A percentile compares a stretch with the other conserved stretches of the same genome.
Conservation (phyloP, 2,888 invertebrate species). For the Venustoraphidia nigricollis region DNA sequence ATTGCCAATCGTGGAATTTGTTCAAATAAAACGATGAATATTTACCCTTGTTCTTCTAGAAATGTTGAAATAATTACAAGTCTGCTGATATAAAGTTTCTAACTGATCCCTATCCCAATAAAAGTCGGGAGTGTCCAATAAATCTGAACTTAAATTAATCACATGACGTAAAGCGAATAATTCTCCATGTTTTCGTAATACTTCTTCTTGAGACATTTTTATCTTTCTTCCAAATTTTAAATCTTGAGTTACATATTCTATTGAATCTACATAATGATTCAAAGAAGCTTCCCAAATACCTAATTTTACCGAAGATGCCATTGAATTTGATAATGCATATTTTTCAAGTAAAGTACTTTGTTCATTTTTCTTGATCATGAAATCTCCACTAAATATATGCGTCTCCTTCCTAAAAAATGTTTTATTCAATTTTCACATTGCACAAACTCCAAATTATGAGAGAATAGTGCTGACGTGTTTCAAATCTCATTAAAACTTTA, state of each 20-base stretch:
- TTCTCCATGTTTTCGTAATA: conserved; percentile 70
- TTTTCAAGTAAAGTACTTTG: conserved; percentile 59
- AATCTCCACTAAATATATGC: conserved; percentile 28
- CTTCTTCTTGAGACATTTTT: conserved; percentile 50
- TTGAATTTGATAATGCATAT: conserved; percentile 88
- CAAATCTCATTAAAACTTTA: too few relatives aligned
- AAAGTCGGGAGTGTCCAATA: conserved; percentile 91
- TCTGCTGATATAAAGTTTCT: conserved; percentile 69
- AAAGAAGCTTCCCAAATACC: conserved; percentile 88
- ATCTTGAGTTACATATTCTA: conserved; percentile 64
- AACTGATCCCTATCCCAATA: conserved; percentile 93
- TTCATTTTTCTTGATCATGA: conserved; percentile 18
- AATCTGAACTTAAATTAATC: conserved; percentile 84
- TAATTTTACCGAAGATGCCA: conserved; percentile 84
- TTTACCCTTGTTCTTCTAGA: conserved; percentile 64
- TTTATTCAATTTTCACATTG: too few relatives aligned
- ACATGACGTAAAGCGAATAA: conserved; percentile 76
- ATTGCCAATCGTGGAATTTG: too few relatives aligned
- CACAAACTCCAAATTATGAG: too few relatives aligned
- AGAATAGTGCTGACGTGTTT: too few relatives aligned
- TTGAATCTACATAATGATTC: conserved; percentile 67
- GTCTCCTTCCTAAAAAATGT: conserved; percentile 24
- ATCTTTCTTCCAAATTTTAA: conserved; percentile 62
- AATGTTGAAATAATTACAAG: conserved; percentile 73
- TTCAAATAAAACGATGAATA: not conserved